phyloP scores from a whole-genome alignment of 2,888 invertebrate genomes.

The Dexiosoma caninum region DNA sequence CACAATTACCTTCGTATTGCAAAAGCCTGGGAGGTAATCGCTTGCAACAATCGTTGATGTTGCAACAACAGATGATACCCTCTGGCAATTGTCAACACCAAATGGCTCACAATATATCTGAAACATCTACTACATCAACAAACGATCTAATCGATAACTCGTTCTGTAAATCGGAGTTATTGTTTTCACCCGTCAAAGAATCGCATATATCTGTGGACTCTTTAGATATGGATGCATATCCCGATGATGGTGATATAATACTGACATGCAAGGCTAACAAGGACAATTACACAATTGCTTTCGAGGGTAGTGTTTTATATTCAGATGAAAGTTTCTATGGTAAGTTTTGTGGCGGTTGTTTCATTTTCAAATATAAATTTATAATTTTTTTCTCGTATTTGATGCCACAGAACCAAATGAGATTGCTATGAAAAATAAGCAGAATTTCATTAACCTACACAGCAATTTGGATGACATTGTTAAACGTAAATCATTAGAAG shows the following conservation, averaged over 20 bases:
- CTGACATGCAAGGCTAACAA: conserved; percentile 94
- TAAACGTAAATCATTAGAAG: conserved; percentile 80
- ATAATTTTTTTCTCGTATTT: background rate
- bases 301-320: conserved; percentile 92
- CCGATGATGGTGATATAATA: conserved; percentile 89
- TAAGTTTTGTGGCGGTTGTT: conserved; percentile 61
- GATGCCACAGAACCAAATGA: conserved; percentile 73
- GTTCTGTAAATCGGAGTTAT: conserved; percentile 92
- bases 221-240: conserved; percentile 88
- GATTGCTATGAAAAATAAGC: conserved; percentile 73
- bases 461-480: conserved; percentile 77
- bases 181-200: conserved; percentile 94
- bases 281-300: conserved; percentile 96
- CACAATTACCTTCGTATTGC: conserved; percentile 87
- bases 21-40: conserved; percentile 78
- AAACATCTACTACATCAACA: conserved; percentile 73
- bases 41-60: conserved; percentile 71
- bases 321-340: conserved; percentile 90
- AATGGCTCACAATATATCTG: conserved; percentile 69
- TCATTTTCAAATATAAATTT: background rate
- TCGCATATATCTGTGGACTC: conserved; percentile 91
- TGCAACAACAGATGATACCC: conserved; percentile 67
- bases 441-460: conserved; percentile 77
- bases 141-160: conserved; percentile 89
- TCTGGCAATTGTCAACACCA: conserved; percentile 65